These are phyloP conservation scores for Spea bombifrons DNA, from an alignment of 2,113 vertebrate species.

Conservation along the genomic window DNA sequence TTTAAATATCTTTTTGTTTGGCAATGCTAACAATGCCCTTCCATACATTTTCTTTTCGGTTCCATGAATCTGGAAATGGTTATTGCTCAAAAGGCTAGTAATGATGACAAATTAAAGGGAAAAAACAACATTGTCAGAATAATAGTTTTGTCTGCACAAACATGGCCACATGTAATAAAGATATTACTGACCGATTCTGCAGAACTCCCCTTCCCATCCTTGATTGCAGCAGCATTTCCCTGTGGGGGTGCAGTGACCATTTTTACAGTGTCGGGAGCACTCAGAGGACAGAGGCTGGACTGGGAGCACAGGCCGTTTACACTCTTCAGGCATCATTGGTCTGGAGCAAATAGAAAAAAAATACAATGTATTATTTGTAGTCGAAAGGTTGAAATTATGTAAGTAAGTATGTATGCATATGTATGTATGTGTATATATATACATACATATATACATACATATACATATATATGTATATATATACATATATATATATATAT, in stretches of 20 bases:
- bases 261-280: slow-evolving; percentile 90
- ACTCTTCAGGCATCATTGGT: slow-evolving; percentile 88
- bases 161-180: slow-evolving; percentile 9
- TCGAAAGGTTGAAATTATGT: too few species aligned
- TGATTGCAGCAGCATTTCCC: slow-evolving; percentile 90
- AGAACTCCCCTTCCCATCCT: slow-evolving; percentile 95
- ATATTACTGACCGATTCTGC: slow-evolving; percentile 81
- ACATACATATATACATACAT: too few species aligned
- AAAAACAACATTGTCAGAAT: slow-evolving; percentile 1
- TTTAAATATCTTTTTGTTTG: slow-evolving; percentile 4
- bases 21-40: slow-evolving; percentile 20
- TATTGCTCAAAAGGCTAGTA: background rate
- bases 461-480: too few species aligned
- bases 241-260: slow-evolving; percentile 89
- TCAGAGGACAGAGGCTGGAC: slow-evolving; percentile 85
- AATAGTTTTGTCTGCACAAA: background rate
- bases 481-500: too few species aligned
- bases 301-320: slow-evolving; percentile 76
- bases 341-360: slow-evolving; percentile 58
- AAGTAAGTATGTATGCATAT: too few species aligned
- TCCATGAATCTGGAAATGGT: slow-evolving; percentile 28
- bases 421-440: too few species aligned
- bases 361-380: background rate
- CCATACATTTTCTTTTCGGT: slow-evolving; percentile 28
- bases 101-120: slow-evolving; percentile 34